Evolutionary conservation across 1,140 invertebrate species (phyloP).

Genomic region (Arctopsyche grandis): DNA sequence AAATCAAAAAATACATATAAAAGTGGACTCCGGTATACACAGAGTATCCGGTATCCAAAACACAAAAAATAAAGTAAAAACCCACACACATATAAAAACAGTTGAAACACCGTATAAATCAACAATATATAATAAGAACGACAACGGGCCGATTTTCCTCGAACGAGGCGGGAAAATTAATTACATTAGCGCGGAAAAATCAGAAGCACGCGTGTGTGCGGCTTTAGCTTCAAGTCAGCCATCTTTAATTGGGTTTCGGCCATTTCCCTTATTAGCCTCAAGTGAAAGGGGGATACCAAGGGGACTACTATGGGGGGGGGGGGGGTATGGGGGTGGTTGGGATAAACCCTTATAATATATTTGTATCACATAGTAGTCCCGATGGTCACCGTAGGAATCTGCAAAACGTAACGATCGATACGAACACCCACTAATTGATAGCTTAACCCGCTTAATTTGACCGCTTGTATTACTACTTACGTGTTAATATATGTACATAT

Average conservation of each 20-base stretch:
- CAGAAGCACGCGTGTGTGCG: not conserved
- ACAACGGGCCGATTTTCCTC: not conserved
- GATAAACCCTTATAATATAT: constrained; percentile 10
- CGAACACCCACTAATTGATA: constrained; percentile 24
- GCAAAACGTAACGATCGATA: not conserved
- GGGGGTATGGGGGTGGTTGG: not conserved
- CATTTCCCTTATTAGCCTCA: constrained; percentile 29
- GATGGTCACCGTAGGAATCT: not conserved
- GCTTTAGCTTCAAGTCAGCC: constrained; percentile 3
- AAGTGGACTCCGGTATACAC: too few relatives aligned
- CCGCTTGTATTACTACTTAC: not conserved
- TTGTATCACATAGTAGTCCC: constrained; percentile 1
- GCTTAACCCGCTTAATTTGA: constrained; percentile 21
- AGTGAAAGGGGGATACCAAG: not conserved
- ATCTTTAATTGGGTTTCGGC: constrained; percentile 25
- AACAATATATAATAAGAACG: not conserved
- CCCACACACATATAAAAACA: too few relatives aligned
- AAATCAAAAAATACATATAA: too few relatives aligned
- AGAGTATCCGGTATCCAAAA: too few relatives aligned
- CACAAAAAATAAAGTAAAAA: too few relatives aligned
- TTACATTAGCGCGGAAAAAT: constrained; percentile 11
- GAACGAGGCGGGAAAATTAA: constrained; percentile 8
- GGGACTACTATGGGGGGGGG: not conserved
- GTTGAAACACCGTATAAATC: too few relatives aligned
- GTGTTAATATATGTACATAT: not conserved